Evolutionary conservation across 2,888 invertebrate genomes (phyloP), one percentile per base, ranked within the genome.

Genomic region (Aleiodes leptofemur): DNA sequence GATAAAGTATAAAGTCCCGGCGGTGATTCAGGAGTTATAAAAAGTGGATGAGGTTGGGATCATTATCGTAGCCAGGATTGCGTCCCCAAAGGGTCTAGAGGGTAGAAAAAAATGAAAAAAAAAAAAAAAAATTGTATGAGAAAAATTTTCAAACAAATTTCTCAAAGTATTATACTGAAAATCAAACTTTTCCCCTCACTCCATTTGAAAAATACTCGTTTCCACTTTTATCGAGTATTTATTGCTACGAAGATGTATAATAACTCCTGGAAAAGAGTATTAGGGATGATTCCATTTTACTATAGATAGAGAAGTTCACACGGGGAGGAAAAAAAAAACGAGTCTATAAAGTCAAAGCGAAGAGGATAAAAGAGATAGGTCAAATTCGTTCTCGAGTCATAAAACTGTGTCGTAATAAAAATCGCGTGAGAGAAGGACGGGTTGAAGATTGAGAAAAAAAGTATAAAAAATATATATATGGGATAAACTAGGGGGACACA

Each of bases 221-320:
- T 50, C 16, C 38, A 72, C 14, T 71, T 77, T 75, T 75, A 75
- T 77, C 70, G 77, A 61, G 61, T 50, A 73, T 75, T 77, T 75
- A 75, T 76, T 78, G 74, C 34, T 69, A 66, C 69, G 56, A 72
- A 51, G 76, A 72, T 74, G 78, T 76, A 72, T 74, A 74, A 74
- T 74, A 78, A 76, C 76, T 72, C 69, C 11, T 23, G 51, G 61
- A 64, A 70, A 66, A 31, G 55, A 53, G 72, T 55, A 72, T 72
- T 57, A 51, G 66, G 66, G 38, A 8, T 23, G 59, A 59, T 59
- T 34, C 38, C 38, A n/a, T 31, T 59, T 34, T 13, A n/a, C 34
- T 57, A 3, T 31, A 31, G 59, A 59, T 31, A 38, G 38, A 31
- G 13, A 38, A 3, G 57, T 57, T 57, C 56, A 23, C 56, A 56